phyloP scores from a whole-genome alignment of 2,888 invertebrate genomes.

The Drosophila colorata region DNA sequence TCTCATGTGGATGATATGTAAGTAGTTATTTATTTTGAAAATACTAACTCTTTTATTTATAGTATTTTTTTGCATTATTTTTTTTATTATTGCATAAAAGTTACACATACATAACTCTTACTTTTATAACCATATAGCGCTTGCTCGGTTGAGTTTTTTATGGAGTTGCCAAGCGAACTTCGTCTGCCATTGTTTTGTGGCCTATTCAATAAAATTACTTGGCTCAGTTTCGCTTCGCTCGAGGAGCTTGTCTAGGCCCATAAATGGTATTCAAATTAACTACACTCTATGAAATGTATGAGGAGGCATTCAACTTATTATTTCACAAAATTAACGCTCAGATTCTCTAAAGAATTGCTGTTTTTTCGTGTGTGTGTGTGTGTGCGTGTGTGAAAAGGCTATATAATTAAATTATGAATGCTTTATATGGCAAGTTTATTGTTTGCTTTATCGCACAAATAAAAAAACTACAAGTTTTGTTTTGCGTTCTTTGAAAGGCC shows the following conservation, averaged over 20 bases:
- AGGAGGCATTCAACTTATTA: conserved; percentile 59
- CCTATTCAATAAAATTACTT: conserved; percentile 29
- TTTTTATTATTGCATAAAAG: no score
- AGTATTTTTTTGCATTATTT: background rate
- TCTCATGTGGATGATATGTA: conserved; percentile 16
- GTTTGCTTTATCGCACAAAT: conserved; percentile 63
- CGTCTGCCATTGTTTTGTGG: conserved; percentile 22
- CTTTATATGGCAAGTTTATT: conserved; percentile 73
- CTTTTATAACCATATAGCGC: background rate
- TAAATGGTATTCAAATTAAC: conserved; percentile 55
- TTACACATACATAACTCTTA: background rate
- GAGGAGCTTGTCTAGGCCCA: conserved; percentile 12
- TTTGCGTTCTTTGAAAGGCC: conserved; percentile 58
- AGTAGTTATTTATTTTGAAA: conserved; percentile 15
- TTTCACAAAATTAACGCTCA: conserved; percentile 65
- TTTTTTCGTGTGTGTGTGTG: conserved; percentile 27
- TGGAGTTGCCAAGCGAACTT: conserved; percentile 17
- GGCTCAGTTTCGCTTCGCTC: conserved; percentile 9
- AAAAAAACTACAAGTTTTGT: conserved; percentile 50
- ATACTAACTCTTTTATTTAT: background rate
- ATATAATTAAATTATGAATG: conserved; percentile 78
- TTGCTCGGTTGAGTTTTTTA: conserved; percentile 6
- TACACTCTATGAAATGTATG: conserved; percentile 28
- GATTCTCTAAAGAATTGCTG: conserved; percentile 66
- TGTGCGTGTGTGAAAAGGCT: conserved; percentile 40